Conservation (phyloP, 2,888 invertebrate genomes). For the Cynaeus angustus region DNA sequence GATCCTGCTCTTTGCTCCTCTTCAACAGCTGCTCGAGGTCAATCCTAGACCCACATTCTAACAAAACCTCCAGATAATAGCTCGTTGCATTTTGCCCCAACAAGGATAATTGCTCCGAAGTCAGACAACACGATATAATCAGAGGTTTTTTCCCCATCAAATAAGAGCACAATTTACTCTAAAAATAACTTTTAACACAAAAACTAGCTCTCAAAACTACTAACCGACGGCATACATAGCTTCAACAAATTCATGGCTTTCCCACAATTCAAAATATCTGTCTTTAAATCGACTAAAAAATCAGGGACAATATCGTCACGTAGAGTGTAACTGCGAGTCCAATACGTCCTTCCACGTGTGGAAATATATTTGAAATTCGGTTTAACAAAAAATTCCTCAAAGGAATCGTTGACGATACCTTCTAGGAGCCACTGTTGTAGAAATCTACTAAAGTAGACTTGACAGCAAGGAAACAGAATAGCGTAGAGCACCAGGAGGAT, state of each 20-base stretch:
- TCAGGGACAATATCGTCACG: slow-evolving; percentile 77
- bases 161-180: slow-evolving; percentile 66
- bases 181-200: slow-evolving; percentile 50
- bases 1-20: slow-evolving; percentile 59
- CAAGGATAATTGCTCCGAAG: slow-evolving; percentile 62
- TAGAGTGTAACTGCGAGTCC: slow-evolving; percentile 79
- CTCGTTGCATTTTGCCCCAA: slow-evolving; percentile 63
- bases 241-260: slow-evolving; percentile 83
- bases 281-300: slow-evolving; percentile 78
- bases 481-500: slow-evolving; percentile 75
- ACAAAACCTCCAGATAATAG: slow-evolving; percentile 66
- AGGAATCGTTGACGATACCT: slow-evolving; percentile 86
- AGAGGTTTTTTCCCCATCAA: slow-evolving; percentile 65
- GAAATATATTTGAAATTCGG: slow-evolving; percentile 79
- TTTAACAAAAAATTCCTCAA: slow-evolving; percentile 89
- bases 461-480: slow-evolving; percentile 68
- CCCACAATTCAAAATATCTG: slow-evolving; percentile 82
- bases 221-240: slow-evolving; percentile 81
- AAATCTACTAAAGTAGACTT: slow-evolving; percentile 74
- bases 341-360: slow-evolving; percentile 78
- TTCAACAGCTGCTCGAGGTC: slow-evolving; percentile 60
- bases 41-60: slow-evolving; percentile 65
- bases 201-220: slow-evolving; percentile 57
- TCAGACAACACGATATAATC: slow-evolving; percentile 67
- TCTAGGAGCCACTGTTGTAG: slow-evolving; percentile 90